phyloP scores from a whole-genome alignment of 2,797 vertebrate species.

The Cottoperca gobio region DNA sequence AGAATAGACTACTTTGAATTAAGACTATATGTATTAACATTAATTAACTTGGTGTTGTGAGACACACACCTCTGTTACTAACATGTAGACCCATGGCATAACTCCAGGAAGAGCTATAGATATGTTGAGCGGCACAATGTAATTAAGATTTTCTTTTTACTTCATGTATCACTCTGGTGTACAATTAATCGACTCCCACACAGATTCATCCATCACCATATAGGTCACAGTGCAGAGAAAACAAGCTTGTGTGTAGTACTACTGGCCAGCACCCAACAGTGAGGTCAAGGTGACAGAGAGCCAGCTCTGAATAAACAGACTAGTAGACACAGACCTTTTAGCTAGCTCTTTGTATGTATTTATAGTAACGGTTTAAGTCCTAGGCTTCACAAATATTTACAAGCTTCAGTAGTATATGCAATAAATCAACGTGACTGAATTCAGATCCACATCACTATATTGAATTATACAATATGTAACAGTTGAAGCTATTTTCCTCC shows the following conservation, averaged over 20 bases:
- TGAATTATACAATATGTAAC: neutral
- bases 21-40: too few relatives aligned
- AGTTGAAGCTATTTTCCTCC: neutral
- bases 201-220: conserved; percentile 40
- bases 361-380: conserved; percentile 28
- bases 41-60: conserved; percentile 7
- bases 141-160: conserved; percentile 54
- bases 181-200: conserved; percentile 33
- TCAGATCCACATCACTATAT: neutral
- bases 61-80: neutral
- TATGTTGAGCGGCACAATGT: conserved; percentile 29
- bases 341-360: conserved; percentile 30
- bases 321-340: conserved; percentile 3
- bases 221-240: conserved; percentile 19
- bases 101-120: conserved; percentile 26
- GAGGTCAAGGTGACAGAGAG: conserved; percentile 38
- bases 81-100: neutral
- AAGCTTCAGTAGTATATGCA: neutral
- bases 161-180: conserved; percentile 28
- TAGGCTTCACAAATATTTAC: conserved; percentile 10
- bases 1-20: too few relatives aligned
- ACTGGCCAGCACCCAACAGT: neutral
- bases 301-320: conserved; percentile 15
- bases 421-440: neutral
- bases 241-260: neutral